These are phyloP conservation scores for Gari tellinella DNA, from an alignment of 2,888 invertebrate species.

Conservation along the genomic window DNA sequence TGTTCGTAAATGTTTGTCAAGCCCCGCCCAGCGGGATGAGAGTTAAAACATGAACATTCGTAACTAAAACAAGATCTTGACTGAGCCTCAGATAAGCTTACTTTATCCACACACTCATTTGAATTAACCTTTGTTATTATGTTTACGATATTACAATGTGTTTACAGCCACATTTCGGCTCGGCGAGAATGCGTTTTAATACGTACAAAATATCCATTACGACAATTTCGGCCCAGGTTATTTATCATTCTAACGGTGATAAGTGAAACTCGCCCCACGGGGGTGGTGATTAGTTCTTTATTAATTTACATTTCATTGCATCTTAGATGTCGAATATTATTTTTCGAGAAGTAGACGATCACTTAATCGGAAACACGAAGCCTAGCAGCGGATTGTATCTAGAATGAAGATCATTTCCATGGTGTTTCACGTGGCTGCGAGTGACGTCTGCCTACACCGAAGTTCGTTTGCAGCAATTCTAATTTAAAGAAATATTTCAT, in stretches of 20 bases:
- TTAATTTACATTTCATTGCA: constrained; percentile 33
- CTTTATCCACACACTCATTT: no score
- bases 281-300: constrained; percentile 21
- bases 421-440: no score
- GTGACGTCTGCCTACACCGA: no score
- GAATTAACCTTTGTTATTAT: no score
- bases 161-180: neutral
- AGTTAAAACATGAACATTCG: no score
- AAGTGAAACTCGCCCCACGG: constrained; percentile 14
- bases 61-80: no score
- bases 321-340: constrained; percentile 9
- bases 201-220: neutral
- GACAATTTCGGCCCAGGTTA: constrained; percentile 1
- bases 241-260: constrained; percentile 20
- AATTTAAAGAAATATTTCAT: no score
- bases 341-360: constrained; percentile 6
- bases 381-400: constrained; percentile 3
- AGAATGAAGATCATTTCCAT: neutral
- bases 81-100: no score
- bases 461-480: no score
- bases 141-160: neutral
- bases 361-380: constrained; percentile 24
- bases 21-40: no score
- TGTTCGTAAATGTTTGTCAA: no score
- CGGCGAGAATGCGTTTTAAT: neutral